A percentile compares a stretch with the other conserved stretches of the same genome.
Conservation (phyloP, 2,888 invertebrate species). For the Cotesia congregata region DNA sequence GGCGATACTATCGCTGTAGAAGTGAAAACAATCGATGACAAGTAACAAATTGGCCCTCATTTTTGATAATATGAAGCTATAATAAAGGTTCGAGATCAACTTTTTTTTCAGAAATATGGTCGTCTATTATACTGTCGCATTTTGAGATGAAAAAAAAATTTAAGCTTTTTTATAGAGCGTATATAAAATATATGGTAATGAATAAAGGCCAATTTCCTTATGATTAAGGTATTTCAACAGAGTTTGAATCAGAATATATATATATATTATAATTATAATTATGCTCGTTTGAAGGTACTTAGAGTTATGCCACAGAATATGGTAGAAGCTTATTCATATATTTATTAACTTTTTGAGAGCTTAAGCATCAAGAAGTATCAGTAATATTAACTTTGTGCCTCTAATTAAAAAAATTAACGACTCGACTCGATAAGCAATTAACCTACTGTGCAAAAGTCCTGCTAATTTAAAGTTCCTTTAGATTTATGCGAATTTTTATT, state of each 20-base stretch:
- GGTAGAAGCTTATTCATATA: not conserved
- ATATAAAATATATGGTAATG: not conserved
- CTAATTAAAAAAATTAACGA: not conserved
- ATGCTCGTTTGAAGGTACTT: not conserved
- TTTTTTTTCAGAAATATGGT: no score
- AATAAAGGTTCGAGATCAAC: no score
- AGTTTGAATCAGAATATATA: not conserved
- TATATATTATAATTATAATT: no score
- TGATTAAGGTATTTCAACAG: not conserved
- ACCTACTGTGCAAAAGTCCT: not conserved
- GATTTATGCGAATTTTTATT: not conserved
- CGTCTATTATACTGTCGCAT: no score
- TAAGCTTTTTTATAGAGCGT: no score
- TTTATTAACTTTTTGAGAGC: not conserved
- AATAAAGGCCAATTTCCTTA: not conserved
- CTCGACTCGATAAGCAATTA: not conserved
- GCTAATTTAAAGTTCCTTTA: not conserved
- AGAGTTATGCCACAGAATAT: not conserved
- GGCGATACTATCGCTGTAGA: no score
- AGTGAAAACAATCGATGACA: no score
- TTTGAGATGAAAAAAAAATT: no score
- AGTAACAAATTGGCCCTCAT: no score
- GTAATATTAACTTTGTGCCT: not conserved
- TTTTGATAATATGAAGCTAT: no score
- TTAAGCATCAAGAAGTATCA: not conserved